Evolutionary conservation across 2,113 vertebrate species (phyloP), one percentile per base, ranked within the genome.

Genomic region (Oncorhynchus keta): DNA sequence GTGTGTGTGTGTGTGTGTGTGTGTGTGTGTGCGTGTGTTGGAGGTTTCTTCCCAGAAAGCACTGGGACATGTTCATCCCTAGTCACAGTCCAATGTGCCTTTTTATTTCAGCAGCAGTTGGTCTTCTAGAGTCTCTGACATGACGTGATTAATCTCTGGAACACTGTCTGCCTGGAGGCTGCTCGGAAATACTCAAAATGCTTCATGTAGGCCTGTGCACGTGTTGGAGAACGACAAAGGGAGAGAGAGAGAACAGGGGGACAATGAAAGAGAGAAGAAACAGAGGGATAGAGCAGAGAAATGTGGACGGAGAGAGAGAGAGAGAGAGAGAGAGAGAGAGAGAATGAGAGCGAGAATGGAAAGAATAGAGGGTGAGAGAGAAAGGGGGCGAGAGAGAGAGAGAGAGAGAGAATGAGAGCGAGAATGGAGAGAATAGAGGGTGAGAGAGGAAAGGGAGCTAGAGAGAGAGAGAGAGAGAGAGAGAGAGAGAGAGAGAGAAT

Each of bases 91-190:
- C 79, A 80, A 73, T 70, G 9, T 57, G 77, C 78, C 35, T 55
- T 77, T 85, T 79, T 75, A 77, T 83, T 85, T 76, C 68, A 66
- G 70, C 72, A 78, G 66, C 72, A 78, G 66, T 75, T 71, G 39
- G 79, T 73, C 70, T 74, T 79, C 39, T 45, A 55, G 79, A 74
- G 79, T 83, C 64, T 11, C 86, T 74, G 76, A 78, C 82, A 84
- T 73, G 45, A 67, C 28, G 73, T 79, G 83, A 89, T 90, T 88
- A 85, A 90, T 87, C 81, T 86, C 49, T 45, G 70, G 75, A 86
- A 88, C 81, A 74, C 75, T 20, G 80, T 85, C 76, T 90, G 76
- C 83, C 80, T 89, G 80, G 84, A 82, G 59, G 22, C 20, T 48
- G 66, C 72, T 84, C 77, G 85, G 79, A 74, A 79, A 76, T 70